Evolutionary conservation across 1,140 invertebrate species (phyloP).

Genomic region (Sycobia sp.): DNA sequence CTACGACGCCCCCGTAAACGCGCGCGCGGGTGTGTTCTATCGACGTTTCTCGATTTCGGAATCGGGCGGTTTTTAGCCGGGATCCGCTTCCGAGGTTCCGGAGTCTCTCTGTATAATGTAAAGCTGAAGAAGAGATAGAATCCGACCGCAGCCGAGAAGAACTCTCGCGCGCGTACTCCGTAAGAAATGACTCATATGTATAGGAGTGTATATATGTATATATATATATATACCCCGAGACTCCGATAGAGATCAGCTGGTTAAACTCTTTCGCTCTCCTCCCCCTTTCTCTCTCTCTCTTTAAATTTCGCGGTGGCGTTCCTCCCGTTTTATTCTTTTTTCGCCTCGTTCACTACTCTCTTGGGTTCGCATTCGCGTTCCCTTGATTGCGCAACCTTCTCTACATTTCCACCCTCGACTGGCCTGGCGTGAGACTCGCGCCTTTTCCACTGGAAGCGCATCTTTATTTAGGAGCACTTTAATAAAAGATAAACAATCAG

Average conservation of each 20-base stretch:
- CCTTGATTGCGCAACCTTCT: not conserved
- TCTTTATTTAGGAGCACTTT: no score
- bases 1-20: no score
- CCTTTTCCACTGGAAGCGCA: no score
- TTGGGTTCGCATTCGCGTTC: not conserved
- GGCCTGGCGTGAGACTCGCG: no score
- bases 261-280: no score
- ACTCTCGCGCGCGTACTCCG: slow-evolving; percentile 14
- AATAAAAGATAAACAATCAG: no score
- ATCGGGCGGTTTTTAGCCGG: not conserved
- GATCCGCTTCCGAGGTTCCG: not conserved
- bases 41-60: no score
- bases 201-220: no score
- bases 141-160: not conserved
- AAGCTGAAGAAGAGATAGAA: not conserved
- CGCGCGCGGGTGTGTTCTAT: no score
- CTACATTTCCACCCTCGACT: no score
- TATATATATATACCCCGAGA: slow-evolving; percentile 35
- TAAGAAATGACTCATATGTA: slow-evolving; percentile 54
- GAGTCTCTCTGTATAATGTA: no score
- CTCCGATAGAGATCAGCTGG: slow-evolving; percentile 58
- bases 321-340: not conserved
- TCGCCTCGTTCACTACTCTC: not conserved
- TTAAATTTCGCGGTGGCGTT: slow-evolving; percentile 28
- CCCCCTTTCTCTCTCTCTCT: no score